Conservation (phyloP, 2,113 vertebrate species). For the Urocolius indicus region DNA sequence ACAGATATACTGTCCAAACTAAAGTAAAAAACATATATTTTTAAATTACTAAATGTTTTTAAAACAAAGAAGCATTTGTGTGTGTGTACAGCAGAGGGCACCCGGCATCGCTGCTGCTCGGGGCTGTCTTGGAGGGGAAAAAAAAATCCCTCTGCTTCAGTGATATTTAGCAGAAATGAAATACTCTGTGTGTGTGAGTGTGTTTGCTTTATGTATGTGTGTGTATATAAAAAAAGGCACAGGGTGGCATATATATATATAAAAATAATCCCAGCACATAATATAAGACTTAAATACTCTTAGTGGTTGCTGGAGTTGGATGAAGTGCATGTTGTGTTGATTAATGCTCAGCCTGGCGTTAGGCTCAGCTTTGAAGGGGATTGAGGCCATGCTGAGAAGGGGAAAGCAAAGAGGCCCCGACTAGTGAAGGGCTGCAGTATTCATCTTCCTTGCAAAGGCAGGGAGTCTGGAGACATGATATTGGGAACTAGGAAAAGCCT, state of each 20-base stretch:
- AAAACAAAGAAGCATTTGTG: conserved; percentile 21
- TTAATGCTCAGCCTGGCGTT: conserved; percentile 39
- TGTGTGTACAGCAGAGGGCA: conserved; percentile 76
- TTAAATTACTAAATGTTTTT: background rate
- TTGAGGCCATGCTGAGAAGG: background rate
- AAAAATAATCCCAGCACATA: conserved; percentile 54
- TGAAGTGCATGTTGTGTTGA: conserved; percentile 28
- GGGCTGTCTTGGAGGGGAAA: background rate
- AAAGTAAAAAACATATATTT: background rate
- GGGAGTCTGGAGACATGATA: background rate
- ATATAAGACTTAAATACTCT: conserved; percentile 10
- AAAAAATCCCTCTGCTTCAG: background rate
- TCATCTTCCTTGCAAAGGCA: background rate
- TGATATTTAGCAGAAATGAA: conserved; percentile 30
- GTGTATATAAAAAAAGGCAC: conserved; percentile 35
- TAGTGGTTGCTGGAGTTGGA: conserved; percentile 8
- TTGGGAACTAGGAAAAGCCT: background rate
- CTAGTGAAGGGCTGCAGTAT: background rate
- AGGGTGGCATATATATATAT: conserved; percentile 26
- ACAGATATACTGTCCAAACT: background rate
- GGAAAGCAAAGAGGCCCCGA: background rate
- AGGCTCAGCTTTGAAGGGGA: background rate
- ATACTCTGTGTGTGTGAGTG: background rate
- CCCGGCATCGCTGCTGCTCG: background rate
- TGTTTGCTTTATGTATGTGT: conserved; percentile 20